phyloP scores from a whole-genome alignment of 2,113 vertebrate species.

The Dunckerocampus dactyliophorus region DNA sequence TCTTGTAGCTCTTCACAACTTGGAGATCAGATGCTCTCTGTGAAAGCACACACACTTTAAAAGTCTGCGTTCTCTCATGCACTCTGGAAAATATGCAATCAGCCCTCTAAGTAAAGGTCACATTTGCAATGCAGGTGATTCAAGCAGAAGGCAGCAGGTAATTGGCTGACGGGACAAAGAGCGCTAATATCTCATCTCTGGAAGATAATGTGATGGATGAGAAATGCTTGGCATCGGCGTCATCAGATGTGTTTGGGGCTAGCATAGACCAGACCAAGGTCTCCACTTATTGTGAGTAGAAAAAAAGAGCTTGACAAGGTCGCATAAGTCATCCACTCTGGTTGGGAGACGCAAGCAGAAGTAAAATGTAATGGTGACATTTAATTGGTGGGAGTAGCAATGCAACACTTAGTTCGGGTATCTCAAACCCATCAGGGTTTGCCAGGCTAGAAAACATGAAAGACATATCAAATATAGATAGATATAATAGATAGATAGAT shows the following conservation, averaged over 20 bases:
- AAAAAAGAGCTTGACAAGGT: slow-evolving; percentile 19
- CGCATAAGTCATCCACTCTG: too few species aligned
- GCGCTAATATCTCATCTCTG: slow-evolving; percentile 77
- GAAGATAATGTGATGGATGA: slow-evolving; percentile 81
- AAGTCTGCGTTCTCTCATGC: slow-evolving; percentile 42
- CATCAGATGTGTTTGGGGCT: slow-evolving; percentile 83
- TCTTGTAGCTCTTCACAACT: slow-evolving; percentile 38
- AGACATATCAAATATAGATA: too few species aligned
- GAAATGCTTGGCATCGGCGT: slow-evolving; percentile 79
- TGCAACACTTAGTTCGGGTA: too few species aligned
- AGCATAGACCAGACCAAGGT: slow-evolving; percentile 51
- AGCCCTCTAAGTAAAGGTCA: slow-evolving; percentile 93
- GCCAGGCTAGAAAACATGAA: too few species aligned
- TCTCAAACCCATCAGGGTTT: too few species aligned
- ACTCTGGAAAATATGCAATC: slow-evolving; percentile 83
- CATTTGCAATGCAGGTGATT: slow-evolving; percentile 94
- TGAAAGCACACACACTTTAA: slow-evolving; percentile 25
- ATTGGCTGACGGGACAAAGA: slow-evolving; percentile 85
- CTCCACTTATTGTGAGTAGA: slow-evolving; percentile 63
- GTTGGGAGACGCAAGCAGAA: slow-evolving; percentile 22
- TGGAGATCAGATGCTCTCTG: slow-evolving; percentile 18
- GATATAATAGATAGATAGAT: too few species aligned
- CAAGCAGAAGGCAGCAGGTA: slow-evolving; percentile 79
- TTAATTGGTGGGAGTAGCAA: too few species aligned
- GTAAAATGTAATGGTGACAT: not conserved